Percentiles rank a stretch among this genome's conserved stretches.
These are phyloP conservation scores for Oceanodroma tethys DNA, from an alignment of 2,113 vertebrate species.

Conservation along the genomic window DNA sequence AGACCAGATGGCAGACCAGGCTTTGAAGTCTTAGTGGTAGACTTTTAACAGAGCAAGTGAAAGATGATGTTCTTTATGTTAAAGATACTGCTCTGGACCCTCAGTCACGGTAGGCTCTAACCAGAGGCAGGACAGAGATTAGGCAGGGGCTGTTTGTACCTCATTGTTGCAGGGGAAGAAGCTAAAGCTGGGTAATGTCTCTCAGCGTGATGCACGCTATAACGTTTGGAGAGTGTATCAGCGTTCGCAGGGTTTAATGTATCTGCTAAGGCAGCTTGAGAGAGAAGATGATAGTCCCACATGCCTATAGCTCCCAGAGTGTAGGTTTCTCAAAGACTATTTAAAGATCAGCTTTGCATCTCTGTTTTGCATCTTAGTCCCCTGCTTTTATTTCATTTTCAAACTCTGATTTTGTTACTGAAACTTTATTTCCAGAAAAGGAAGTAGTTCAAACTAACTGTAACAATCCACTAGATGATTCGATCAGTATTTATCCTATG, in stretches of 20 bases:
- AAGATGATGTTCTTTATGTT: neutral
- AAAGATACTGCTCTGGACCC: neutral
- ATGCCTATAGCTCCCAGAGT: neutral
- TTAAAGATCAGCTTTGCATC: neutral
- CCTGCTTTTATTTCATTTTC: neutral
- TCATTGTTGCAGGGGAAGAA: neutral
- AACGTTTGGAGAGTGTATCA: no score
- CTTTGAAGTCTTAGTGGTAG: neutral
- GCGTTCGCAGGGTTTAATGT: neutral
- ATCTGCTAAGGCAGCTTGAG: neutral
- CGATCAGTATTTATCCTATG: neutral
- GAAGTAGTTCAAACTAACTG: neutral
- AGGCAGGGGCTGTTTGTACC: neutral
- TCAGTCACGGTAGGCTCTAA: accelerated
- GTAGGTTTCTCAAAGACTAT: neutral
- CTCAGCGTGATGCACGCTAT: accelerated
- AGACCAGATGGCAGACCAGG: neutral
- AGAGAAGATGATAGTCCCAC: neutral
- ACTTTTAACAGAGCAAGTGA: neutral
- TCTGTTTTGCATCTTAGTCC: neutral
- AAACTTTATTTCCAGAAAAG: neutral
- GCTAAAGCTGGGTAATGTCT: neutral
- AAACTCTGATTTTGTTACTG: neutral
- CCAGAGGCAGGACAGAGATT: neutral
- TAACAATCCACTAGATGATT: neutral